Conservation (phyloP, 2,888 invertebrate species). For the Mesorhabditis spiculigera region DNA sequence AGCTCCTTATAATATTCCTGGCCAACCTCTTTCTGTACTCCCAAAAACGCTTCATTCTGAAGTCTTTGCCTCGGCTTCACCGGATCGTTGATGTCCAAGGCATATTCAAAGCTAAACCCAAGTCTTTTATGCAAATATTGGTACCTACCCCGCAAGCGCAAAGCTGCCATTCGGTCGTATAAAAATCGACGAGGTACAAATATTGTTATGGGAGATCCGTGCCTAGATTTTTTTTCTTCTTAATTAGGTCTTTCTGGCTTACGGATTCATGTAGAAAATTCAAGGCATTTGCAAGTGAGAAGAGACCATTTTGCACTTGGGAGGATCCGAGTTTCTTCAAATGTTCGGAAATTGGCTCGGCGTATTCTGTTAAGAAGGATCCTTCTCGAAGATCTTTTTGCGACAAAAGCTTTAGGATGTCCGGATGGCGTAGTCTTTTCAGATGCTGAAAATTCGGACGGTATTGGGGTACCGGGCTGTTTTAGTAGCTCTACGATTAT, state of each 20-base stretch:
- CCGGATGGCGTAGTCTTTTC: slow-evolving; percentile 16
- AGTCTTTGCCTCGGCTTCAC: not conserved
- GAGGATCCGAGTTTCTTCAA: not conserved
- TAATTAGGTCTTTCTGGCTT: not conserved
- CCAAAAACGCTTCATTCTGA: not conserved
- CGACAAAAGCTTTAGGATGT: slow-evolving; percentile 11
- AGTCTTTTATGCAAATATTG: not conserved
- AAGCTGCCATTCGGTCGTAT: slow-evolving; percentile 13
- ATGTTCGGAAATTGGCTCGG: not conserved
- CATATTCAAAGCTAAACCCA: slow-evolving; percentile 3
- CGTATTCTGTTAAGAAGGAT: not conserved
- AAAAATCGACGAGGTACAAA: slow-evolving; percentile 14
- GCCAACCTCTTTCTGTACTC: slow-evolving; percentile 2
- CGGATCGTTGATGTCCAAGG: not conserved
- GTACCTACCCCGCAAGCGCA: not conserved
- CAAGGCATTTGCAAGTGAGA: not conserved
- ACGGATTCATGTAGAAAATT: not conserved
- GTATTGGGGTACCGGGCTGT: no score
- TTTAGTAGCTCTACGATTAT: not conserved
- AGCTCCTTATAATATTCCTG: not conserved
- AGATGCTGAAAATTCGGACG: slow-evolving; percentile 9
- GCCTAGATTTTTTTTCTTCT: slow-evolving; percentile 10
- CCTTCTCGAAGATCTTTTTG: slow-evolving; percentile 1
- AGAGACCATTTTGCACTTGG: not conserved
- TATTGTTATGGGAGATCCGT: slow-evolving; percentile 17